Evolutionary conservation across 1,140 invertebrate species (phyloP).

Genomic region (Glossosoma conforme): DNA sequence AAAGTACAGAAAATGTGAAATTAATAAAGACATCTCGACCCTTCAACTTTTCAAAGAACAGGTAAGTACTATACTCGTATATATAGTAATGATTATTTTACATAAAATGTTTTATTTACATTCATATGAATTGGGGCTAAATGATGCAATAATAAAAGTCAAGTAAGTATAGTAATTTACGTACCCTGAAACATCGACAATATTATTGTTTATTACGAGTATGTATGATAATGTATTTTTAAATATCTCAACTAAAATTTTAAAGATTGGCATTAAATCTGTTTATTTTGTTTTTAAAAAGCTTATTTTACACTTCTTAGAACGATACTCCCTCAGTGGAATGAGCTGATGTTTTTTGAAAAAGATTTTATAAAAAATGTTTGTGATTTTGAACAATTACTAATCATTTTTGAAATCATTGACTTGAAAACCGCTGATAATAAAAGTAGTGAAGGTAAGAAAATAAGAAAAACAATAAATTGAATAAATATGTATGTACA

Average conservation of each 20-base stretch:
- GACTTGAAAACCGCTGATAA: constrained; percentile 17
- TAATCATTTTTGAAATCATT: constrained; percentile 37
- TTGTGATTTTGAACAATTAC: constrained; percentile 24
- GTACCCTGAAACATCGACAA: too few relatives aligned
- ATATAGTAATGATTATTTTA: constrained; percentile 1
- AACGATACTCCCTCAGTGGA: constrained; percentile 34
- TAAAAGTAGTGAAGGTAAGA: constrained; percentile 16
- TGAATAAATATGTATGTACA: too few relatives aligned
- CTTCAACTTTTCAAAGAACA: constrained; percentile 34
- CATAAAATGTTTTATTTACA: not conserved
- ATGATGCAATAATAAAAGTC: constrained; percentile 5
- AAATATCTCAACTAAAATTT: too few relatives aligned
- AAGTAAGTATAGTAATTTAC: too few relatives aligned
- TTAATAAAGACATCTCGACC: constrained; percentile 30
- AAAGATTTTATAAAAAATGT: constrained; percentile 33
- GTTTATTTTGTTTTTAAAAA: too few relatives aligned
- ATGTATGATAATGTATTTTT: too few relatives aligned
- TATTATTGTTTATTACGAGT: too few relatives aligned
- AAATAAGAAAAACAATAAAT: constrained; percentile 21
- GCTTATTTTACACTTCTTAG: constrained; percentile 29
- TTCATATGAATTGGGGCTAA: constrained; percentile 1
- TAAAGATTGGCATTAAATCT: too few relatives aligned
- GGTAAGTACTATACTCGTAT: constrained; percentile 25
- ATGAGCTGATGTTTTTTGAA: constrained; percentile 36
- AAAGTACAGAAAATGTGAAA: constrained; percentile 27